Conservation (phyloP, 2,888 invertebrate genomes). For the Ischnura elegans region DNA sequence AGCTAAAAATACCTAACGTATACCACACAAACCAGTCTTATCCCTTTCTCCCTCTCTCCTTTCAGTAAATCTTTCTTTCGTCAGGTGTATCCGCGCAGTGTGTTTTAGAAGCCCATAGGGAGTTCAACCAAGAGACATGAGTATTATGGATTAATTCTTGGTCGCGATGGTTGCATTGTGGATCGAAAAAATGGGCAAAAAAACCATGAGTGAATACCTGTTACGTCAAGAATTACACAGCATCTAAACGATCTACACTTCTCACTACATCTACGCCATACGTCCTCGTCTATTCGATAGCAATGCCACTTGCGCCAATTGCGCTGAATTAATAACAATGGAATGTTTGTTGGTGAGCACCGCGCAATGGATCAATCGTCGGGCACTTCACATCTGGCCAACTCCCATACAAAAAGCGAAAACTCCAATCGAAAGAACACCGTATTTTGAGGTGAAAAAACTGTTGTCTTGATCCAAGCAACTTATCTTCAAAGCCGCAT, state of each 20-base stretch:
- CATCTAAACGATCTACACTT: neutral
- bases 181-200: neutral
- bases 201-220: neutral
- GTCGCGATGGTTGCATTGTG: neutral
- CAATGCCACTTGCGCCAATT: too few species aligned
- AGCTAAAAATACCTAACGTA: neutral
- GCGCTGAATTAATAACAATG: too few species aligned
- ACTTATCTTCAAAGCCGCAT: too few species aligned
- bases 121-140: neutral
- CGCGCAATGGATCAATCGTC: too few species aligned
- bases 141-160: neutral
- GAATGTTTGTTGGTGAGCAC: too few species aligned
- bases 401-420: too few species aligned
- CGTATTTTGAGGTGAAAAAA: too few species aligned
- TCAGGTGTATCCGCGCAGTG: neutral
- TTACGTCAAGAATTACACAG: too few species aligned
- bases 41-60: neutral
- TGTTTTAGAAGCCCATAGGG: neutral
- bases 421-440: too few species aligned
- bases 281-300: too few species aligned
- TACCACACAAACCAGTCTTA: neutral
- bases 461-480: too few species aligned
- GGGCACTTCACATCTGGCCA: too few species aligned
- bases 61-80: neutral
- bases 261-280: neutral